Conservation (phyloP, 53 echinoderm and acorn worm genomes). For the Mesocentrotus franciscanus region DNA sequence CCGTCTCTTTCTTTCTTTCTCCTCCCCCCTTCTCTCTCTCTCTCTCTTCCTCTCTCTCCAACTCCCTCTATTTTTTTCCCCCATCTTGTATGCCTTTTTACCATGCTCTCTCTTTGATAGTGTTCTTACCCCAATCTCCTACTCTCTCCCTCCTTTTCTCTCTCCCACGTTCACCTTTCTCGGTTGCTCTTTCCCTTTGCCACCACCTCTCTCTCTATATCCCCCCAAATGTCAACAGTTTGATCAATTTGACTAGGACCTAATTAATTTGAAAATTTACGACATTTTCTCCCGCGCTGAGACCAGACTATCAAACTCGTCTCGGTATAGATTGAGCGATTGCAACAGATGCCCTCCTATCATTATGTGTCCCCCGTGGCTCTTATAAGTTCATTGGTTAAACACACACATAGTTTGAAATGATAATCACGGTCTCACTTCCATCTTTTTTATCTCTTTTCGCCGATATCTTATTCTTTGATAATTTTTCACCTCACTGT, state of each 20-base stretch:
- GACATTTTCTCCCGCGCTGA: not conserved
- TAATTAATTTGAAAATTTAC: slow-evolving; percentile 23
- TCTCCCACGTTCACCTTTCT: not conserved
- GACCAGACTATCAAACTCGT: slow-evolving; percentile 2
- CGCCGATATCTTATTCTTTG: too few species aligned
- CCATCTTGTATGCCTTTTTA: not conserved
- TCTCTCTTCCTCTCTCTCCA: not conserved
- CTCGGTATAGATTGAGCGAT: not conserved
- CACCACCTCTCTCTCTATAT: not conserved
- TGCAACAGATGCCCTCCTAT: slow-evolving; percentile 7
- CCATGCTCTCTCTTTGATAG: not conserved
- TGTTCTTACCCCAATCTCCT: not conserved
- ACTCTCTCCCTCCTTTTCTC: not conserved
- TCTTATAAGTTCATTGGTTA: not conserved
- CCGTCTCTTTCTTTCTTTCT: too few species aligned
- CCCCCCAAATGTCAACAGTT: not conserved
- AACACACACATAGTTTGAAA: not conserved
- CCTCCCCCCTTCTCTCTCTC: not conserved
- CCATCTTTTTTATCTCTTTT: too few species aligned
- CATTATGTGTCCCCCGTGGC: not conserved
- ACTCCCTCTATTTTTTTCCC: too few species aligned
- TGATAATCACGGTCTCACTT: not conserved
- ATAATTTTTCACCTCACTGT: too few species aligned
- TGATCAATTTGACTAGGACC: not conserved
- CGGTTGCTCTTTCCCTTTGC: not conserved